A percentile compares a stretch with the other conserved stretches of the same genome.
These are phyloP conservation scores for Drosophila hydei DNA, from an alignment of 1,140 invertebrate species.

Conservation along the genomic window DNA sequence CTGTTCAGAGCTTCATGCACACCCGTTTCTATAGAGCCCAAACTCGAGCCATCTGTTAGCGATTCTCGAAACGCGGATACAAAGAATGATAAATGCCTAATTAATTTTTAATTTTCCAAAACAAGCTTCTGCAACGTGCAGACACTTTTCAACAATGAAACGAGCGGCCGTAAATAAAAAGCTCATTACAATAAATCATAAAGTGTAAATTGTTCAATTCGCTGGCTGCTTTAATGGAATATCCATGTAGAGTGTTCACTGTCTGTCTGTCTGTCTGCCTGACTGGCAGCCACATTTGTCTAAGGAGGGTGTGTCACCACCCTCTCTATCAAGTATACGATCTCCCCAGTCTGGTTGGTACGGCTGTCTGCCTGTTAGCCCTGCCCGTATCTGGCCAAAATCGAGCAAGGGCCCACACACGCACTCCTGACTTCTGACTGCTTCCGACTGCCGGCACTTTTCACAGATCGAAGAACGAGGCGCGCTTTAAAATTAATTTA, in stretches of 20 bases:
- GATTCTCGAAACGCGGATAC: conserved; percentile 4
- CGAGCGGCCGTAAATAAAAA: conserved; percentile 71
- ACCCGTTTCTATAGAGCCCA: too few relatives aligned
- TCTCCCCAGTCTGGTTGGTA: conserved; percentile 9
- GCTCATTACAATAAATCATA: conserved; percentile 81
- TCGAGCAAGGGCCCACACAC: conserved; percentile 46
- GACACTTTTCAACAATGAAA: conserved; percentile 55
- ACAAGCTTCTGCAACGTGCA: conserved; percentile 36
- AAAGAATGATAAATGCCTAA: conserved; percentile 77
- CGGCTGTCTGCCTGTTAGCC: conserved; percentile 11
- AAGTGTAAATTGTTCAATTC: conserved; percentile 76
- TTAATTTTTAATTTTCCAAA: conserved; percentile 82
- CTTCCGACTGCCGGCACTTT: conserved; percentile 10
- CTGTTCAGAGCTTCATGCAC: not conserved
- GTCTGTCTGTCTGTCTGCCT: conserved; percentile 16
- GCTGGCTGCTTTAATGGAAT: conserved; percentile 67
- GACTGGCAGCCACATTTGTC: conserved; percentile 58
- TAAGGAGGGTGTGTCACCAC: conserved; percentile 44
- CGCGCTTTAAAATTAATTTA: conserved; percentile 79
- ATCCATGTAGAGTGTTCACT: conserved; percentile 70
- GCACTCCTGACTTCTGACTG: conserved; percentile 63
- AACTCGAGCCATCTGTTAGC: conserved; percentile 35
- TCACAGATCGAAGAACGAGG: conserved; percentile 60
- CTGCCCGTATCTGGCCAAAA: conserved; percentile 60
- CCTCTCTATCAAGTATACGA: not conserved